Evolutionary conservation across 2,888 invertebrate species (phyloP).

Genomic region (Chymomyza procnemis): DNA sequence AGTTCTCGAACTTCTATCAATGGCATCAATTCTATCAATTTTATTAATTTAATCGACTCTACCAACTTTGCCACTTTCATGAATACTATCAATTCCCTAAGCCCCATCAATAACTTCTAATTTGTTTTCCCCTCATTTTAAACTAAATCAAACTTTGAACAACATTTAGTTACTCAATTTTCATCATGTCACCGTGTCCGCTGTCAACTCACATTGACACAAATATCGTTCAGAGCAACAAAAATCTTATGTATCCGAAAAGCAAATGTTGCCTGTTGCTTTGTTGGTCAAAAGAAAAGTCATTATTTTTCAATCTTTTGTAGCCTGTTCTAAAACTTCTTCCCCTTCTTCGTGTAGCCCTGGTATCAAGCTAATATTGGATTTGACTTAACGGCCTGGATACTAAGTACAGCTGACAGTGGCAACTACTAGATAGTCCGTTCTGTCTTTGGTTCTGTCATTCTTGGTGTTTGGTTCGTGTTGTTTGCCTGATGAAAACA

Average conservation of each 20-base stretch:
- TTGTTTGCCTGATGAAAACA: conserved; percentile 33
- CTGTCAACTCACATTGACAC: background rate
- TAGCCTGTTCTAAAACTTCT: background rate
- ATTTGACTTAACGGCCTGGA: background rate
- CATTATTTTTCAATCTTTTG: background rate
- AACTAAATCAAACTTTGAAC: background rate
- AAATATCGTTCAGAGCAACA: background rate
- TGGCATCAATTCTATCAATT: too few relatives aligned
- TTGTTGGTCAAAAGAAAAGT: background rate
- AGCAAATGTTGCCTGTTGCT: background rate
- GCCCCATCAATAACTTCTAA: too few relatives aligned
- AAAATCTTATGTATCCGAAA: background rate
- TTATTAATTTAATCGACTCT: too few relatives aligned
- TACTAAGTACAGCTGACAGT: background rate
- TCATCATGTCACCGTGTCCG: background rate
- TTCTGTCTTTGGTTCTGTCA: background rate
- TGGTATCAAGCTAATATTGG: background rate
- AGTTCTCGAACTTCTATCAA: too few relatives aligned
- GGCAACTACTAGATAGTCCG: background rate
- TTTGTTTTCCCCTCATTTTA: too few relatives aligned
- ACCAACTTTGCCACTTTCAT: too few relatives aligned
- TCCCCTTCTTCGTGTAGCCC: background rate
- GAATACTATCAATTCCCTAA: too few relatives aligned
- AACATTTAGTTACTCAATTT: background rate
- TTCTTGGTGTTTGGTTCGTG: background rate